Evolutionary conservation across 2,888 invertebrate species (phyloP).

Genomic region (Dryadula phaetusa): DNA sequence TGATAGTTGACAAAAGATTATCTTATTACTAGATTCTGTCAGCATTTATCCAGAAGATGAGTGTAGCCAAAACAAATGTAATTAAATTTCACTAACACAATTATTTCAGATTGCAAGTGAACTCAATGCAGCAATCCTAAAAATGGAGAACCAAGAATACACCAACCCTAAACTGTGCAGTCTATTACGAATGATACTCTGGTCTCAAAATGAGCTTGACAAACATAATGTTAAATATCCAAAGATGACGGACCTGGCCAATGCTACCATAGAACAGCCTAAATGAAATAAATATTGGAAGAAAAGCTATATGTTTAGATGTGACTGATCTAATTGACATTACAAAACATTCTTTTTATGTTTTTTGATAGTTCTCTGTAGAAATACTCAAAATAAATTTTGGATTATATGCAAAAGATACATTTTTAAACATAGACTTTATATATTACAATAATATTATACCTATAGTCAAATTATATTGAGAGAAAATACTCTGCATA

Average conservation of each 20-base stretch:
- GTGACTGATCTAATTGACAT: slow-evolving; percentile 31
- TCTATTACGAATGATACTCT: slow-evolving; percentile 95
- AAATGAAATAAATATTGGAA: slow-evolving; percentile 73
- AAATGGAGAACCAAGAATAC: slow-evolving; percentile 95
- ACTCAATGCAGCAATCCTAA: slow-evolving; percentile 98
- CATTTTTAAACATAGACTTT: neutral
- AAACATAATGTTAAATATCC: slow-evolving; percentile 97
- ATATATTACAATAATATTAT: neutral
- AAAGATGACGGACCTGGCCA: slow-evolving; percentile 96
- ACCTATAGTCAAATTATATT: neutral
- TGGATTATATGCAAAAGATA: slow-evolving; percentile 3
- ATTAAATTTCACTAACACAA: too few relatives aligned
- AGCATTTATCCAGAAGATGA: too few relatives aligned
- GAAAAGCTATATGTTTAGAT: slow-evolving; percentile 36
- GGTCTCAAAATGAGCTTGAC: slow-evolving; percentile 98
- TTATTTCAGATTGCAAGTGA: slow-evolving; percentile 94
- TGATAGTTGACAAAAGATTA: too few relatives aligned
- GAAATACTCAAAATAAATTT: neutral
- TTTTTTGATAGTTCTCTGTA: neutral
- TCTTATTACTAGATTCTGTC: neutral
- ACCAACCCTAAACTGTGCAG: slow-evolving; percentile 96
- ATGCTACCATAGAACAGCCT: slow-evolving; percentile 91
- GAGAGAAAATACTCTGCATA: neutral
- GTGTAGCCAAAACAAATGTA: too few relatives aligned
- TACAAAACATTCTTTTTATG: slow-evolving; percentile 5